Percentiles rank a stretch among this genome's conserved stretches.
phyloP scores from a whole-genome alignment of 1,140 invertebrate species.

The Eumeta japonica region DNA sequence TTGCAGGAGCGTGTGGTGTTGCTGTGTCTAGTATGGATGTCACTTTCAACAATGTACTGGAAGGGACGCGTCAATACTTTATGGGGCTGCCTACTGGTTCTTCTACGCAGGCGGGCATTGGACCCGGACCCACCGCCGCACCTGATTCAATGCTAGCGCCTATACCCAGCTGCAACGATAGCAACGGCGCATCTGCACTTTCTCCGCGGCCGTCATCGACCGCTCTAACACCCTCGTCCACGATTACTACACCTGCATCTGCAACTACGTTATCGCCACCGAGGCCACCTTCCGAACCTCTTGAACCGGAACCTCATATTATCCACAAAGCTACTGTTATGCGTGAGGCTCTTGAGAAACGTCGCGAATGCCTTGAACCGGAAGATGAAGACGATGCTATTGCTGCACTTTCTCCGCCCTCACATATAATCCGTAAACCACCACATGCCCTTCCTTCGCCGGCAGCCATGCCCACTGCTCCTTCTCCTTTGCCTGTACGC shows the following conservation, averaged over 20 bases:
- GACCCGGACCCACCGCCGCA: conserved; percentile 41
- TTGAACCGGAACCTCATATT: conserved; percentile 49
- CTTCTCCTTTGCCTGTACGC: conserved; percentile 34
- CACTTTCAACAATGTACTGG: conserved; percentile 74
- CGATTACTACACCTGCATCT: conserved; percentile 25
- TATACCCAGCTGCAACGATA: conserved; percentile 48
- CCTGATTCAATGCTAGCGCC: conserved; percentile 35
- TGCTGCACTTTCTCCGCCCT: conserved; percentile 41
- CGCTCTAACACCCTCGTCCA: conserved; percentile 38
- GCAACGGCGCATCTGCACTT: conserved; percentile 35
- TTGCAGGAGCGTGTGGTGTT: too few species aligned
- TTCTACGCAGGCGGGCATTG: conserved; percentile 48
- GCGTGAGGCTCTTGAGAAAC: conserved; percentile 55
- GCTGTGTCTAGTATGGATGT: conserved; percentile 64
- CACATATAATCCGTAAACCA: conserved; percentile 48
- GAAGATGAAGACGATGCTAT: conserved; percentile 45
- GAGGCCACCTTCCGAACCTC: conserved; percentile 42
- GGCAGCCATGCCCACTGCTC: conserved; percentile 29
- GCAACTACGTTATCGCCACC: conserved; percentile 29
- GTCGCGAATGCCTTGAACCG: conserved; percentile 42
- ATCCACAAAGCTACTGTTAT: conserved; percentile 56
- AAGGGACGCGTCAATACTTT: conserved; percentile 77
- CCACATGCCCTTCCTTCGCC: conserved; percentile 33
- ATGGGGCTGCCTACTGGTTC: conserved; percentile 68
- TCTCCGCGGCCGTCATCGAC: conserved; percentile 42